Percentiles rank a stretch among this genome's conserved stretches.
Conservation (phyloP, 2,797 vertebrate species). For the Geotrypetes seraphini region DNA sequence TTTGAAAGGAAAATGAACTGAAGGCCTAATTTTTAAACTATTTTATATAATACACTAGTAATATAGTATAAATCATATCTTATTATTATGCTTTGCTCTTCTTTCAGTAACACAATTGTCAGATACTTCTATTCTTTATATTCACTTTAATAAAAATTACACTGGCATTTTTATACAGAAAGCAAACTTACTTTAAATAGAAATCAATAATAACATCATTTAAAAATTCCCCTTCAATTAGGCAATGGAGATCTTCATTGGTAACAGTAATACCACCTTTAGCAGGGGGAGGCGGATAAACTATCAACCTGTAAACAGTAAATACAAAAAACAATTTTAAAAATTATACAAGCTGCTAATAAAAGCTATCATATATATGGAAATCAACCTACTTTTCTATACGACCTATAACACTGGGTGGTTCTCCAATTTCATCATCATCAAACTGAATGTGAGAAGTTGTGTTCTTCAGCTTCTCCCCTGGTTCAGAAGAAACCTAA, state of each 20-base stretch:
- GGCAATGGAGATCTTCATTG: slow-evolving; percentile 95
- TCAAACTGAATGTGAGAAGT: slow-evolving; percentile 64
- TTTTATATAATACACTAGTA: no score
- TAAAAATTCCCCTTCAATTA: slow-evolving; percentile 92
- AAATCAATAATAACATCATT: slow-evolving; percentile 98
- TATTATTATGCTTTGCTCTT: no score
- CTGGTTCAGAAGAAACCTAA: slow-evolving; percentile 35
- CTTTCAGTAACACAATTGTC: no score
- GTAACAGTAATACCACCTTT: slow-evolving; percentile 94
- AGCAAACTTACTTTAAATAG: slow-evolving; percentile 88
- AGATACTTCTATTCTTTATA: no score
- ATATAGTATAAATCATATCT: no score
- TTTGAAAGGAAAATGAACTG: no score
- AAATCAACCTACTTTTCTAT: slow-evolving; percentile 75
- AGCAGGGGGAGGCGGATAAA: slow-evolving; percentile 91
- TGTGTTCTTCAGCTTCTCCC: slow-evolving; percentile 54
- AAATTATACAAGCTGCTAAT: slow-evolving; percentile 7
- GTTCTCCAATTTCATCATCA: slow-evolving; percentile 76
- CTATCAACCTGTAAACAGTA: slow-evolving; percentile 71
- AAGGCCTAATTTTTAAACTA: no score
- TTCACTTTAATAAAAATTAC: background rate
- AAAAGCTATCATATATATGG: slow-evolving; percentile 1
- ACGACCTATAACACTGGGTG: slow-evolving; percentile 82
- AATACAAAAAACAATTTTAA: slow-evolving; percentile 29
- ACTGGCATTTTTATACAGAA: no score